These are phyloP conservation scores for Cassiopea xamachana DNA, from an alignment of 30 jellyfish, hydroid and myxozoan species.

Conservation along the genomic window DNA sequence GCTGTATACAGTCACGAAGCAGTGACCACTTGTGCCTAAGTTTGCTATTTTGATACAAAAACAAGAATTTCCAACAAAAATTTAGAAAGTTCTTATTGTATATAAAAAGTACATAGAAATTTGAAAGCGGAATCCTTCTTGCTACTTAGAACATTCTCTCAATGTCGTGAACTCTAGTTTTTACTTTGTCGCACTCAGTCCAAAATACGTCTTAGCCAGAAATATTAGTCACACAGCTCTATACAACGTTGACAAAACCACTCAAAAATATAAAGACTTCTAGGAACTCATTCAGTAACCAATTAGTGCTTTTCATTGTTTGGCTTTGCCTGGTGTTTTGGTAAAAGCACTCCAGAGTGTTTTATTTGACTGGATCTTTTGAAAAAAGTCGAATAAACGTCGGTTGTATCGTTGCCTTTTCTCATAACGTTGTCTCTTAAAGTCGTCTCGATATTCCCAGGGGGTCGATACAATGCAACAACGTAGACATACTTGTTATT, in stretches of 20 bases:
- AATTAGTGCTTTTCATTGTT: slow-evolving; percentile 10
- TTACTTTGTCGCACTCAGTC: no score
- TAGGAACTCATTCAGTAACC: not conserved
- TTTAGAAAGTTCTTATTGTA: no score
- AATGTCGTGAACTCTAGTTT: no score
- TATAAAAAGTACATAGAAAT: no score
- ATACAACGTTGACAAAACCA: not conserved
- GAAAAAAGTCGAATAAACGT: slow-evolving; percentile 94
- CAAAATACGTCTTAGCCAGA: no score
- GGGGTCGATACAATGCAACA: slow-evolving; percentile 95
- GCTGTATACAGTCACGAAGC: no score
- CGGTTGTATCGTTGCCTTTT: slow-evolving; percentile 91
- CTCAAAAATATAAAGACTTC: not conserved
- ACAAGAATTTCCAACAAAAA: no score
- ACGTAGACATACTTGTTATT: slow-evolving; percentile 94
- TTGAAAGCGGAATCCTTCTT: no score
- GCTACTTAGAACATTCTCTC: no score
- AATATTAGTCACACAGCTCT: not conserved
- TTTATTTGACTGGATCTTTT: slow-evolving; percentile 68
- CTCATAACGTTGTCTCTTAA: slow-evolving; percentile 89
- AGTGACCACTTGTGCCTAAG: no score
- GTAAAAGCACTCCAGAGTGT: slow-evolving; percentile 41
- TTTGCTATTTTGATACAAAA: no score
- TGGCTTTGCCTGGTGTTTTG: slow-evolving; percentile 11
- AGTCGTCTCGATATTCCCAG: slow-evolving; percentile 95